Evolutionary conservation across 2,113 vertebrate genomes (phyloP).

Genomic region (Paratilapia polleni): DNA sequence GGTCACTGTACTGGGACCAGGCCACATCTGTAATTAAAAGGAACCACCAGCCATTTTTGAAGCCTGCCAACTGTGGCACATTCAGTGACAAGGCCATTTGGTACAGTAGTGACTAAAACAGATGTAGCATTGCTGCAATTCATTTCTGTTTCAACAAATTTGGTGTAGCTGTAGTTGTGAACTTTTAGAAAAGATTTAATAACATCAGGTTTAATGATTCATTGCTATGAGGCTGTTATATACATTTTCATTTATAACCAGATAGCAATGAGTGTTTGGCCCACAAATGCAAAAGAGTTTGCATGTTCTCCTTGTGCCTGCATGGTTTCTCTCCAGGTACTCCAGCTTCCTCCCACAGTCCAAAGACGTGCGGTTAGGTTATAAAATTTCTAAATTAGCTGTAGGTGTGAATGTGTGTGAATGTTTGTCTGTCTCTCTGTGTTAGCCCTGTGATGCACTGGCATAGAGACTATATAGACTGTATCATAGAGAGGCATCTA

Average conservation of each 20-base stretch:
- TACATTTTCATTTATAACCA: background rate
- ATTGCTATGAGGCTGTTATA: background rate
- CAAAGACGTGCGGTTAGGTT: background rate
- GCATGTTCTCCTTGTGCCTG: background rate
- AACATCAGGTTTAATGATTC: background rate
- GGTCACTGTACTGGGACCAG: background rate
- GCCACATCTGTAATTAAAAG: background rate
- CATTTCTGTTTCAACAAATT: background rate
- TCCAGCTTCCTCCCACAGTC: background rate
- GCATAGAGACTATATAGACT: background rate
- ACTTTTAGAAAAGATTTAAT: background rate
- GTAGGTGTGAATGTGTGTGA: too few species aligned
- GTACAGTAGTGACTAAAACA: background rate
- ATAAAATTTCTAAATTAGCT: background rate
- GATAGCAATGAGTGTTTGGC: background rate
- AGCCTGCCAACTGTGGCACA: background rate
- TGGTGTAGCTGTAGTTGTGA: background rate
- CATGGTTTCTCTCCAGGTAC: background rate
- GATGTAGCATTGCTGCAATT: background rate
- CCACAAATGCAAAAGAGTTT: background rate
- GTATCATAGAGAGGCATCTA: background rate
- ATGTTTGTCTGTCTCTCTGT: too few species aligned
- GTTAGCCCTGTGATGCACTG: background rate
- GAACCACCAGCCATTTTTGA: background rate
- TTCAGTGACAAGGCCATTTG: background rate